Conservation (phyloP, 30 jellyfish, hydroid and myxozoan species). For the Clytia hemisphaerica region DNA sequence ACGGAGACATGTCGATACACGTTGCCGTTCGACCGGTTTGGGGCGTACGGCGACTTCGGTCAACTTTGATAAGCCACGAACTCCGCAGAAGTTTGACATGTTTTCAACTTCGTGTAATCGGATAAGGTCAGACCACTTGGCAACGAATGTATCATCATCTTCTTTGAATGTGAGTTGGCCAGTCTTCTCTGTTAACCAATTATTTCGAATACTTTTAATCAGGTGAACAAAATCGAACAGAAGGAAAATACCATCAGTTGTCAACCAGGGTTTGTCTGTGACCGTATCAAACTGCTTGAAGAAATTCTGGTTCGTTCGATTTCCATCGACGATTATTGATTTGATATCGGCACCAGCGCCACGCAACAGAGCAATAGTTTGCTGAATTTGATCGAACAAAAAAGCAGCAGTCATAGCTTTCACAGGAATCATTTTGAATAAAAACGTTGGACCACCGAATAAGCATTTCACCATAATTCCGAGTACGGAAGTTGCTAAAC, state of each 20-base stretch:
- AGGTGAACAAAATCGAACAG: constrained; percentile 3
- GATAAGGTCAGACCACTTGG: constrained; percentile 12
- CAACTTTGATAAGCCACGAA: background rate
- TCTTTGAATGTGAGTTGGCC: background rate
- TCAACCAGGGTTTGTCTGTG: background rate
- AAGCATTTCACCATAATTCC: background rate
- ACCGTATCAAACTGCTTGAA: background rate
- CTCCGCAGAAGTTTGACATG: too few relatives aligned
- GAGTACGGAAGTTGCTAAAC: background rate
- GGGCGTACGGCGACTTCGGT: constrained; percentile 6
- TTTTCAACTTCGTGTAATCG: background rate
- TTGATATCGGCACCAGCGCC: background rate
- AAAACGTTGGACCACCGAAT: too few relatives aligned
- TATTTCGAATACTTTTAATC: constrained; percentile 16
- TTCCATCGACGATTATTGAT: background rate
- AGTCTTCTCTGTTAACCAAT: constrained; percentile 19
- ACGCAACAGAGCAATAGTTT: too few relatives aligned
- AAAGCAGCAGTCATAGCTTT: too few relatives aligned
- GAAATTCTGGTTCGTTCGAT: background rate
- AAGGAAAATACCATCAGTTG: background rate
- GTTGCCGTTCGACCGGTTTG: constrained; percentile 22
- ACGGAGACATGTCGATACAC: constrained; percentile 13
- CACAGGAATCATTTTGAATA: too few relatives aligned
- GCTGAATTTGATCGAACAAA: too few relatives aligned
- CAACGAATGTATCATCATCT: background rate